These are phyloP conservation scores for Leptinotarsa defecta DNA, from an alignment of 1,140 invertebrate species.

Conservation along the genomic window DNA sequence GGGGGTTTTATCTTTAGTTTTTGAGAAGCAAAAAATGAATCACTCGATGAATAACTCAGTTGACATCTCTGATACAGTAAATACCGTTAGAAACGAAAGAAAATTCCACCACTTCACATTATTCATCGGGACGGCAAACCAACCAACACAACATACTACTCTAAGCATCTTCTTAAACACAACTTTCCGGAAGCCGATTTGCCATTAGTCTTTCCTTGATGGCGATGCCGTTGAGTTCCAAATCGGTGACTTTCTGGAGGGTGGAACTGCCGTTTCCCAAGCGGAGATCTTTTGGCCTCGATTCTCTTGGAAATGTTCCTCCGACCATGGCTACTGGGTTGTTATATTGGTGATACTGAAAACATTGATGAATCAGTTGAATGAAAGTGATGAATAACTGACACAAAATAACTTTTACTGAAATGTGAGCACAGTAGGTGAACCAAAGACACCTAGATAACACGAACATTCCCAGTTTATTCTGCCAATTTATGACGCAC, in stretches of 20 bases:
- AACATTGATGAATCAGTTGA: background rate
- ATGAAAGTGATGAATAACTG: no score
- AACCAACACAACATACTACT: conserved; percentile 6
- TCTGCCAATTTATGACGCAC: no score
- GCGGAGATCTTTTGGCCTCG: conserved; percentile 53
- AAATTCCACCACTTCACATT: background rate
- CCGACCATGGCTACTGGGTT: conserved; percentile 52
- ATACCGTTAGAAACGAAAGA: no score
- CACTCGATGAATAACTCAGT: no score
- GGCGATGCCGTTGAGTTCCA: conserved; percentile 67
- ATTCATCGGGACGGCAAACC: conserved; percentile 16
- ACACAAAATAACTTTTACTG: no score
- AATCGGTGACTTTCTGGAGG: conserved; percentile 45
- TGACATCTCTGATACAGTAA: no score
- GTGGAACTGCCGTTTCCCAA: conserved; percentile 51
- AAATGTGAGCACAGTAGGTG: no score
- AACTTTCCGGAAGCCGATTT: conserved; percentile 75
- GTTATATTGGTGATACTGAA: conserved; percentile 54
- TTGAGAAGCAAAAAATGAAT: no score
- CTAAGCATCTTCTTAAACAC: conserved; percentile 62
- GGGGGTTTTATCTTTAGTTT: rapidly evolving
- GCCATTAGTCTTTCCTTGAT: conserved; percentile 77
- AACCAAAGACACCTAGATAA: no score
- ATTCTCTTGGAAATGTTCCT: conserved; percentile 55
- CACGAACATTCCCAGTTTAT: no score